Base-by-base conservation (phyloP, 2,888 invertebrate genomes). In the Ferdinandea cuprea region DNA sequence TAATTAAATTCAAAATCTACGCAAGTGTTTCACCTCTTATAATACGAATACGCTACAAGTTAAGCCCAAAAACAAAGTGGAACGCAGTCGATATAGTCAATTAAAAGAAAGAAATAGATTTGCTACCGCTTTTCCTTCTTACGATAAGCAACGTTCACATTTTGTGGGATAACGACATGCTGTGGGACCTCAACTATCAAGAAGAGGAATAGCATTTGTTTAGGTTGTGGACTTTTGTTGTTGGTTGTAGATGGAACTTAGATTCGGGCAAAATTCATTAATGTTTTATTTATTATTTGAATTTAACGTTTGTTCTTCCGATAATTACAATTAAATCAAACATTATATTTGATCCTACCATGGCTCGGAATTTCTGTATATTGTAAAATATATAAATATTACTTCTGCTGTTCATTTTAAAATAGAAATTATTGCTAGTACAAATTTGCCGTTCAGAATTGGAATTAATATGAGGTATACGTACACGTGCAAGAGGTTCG, bases 1-100 rank as follows among this genome's bases (percentile, higher is more conserved):
- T 83, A 83, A 83, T 83, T 83, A 83, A 78, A 83, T 77, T 73
- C 68, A 78, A 73, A 83, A 83, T 72, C 77, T 68, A 73, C 63
- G 78, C 78, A 68, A 78, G 83, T 78, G 72, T 78, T 63, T 68
- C 37, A 8, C 66, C 52, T 69, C 32, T 74, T 65, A 46, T 56
- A 13, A 9, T 40, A 48, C 32, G n/a, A 11, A 17, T 1, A 35
- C 1, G 8, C 15, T 42, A 8, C 9, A 19, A 44, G 44, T 21
- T 44, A 44, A 44, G 19, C 42, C 59, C 17, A 63, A 76, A 58
- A 44, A 63, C 46, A 56, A 76, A 80, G 48, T 69, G 69, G 63
- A 80, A 76, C 69, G 76, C 61, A 35, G 69, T 50, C 48, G 72
- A 59, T 21, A 19, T 68, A 59, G 59, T 76, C 46, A 65, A 73